Evolutionary conservation across 2,888 invertebrate species (phyloP).

Genomic region (Drosophila maculinotata): DNA sequence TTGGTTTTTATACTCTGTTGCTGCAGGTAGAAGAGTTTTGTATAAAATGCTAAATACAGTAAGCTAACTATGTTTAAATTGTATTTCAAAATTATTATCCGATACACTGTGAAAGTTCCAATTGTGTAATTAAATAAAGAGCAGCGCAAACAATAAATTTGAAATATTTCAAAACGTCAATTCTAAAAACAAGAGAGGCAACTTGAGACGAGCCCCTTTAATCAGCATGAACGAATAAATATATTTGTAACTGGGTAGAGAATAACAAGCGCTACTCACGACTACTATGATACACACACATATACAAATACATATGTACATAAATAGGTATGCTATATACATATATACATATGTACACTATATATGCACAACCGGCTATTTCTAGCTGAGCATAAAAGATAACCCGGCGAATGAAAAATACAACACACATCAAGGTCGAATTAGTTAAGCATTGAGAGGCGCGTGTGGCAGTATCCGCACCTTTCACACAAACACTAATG

Average conservation of each 20-base stretch:
- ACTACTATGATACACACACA: neutral
- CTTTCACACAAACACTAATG: slow-evolving; percentile 21
- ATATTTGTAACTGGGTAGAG: neutral
- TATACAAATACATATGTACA: neutral
- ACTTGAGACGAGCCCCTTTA: slow-evolving; percentile 59
- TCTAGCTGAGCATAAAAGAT: slow-evolving; percentile 52
- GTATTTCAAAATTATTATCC: no score
- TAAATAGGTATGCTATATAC: neutral
- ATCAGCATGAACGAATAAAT: slow-evolving; percentile 8
- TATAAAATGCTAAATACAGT: no score
- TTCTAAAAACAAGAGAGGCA: slow-evolving; percentile 15
- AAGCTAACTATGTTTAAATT: no score
- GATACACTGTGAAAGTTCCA: no score
- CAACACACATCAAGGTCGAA: slow-evolving; percentile 70
- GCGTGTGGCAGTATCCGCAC: slow-evolving; percentile 53
- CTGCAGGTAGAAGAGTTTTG: no score
- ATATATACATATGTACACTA: slow-evolving; percentile 2
- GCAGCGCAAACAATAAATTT: neutral
- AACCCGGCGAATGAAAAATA: slow-evolving; percentile 46
- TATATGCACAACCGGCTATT: slow-evolving; percentile 48
- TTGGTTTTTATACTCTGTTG: slow-evolving; percentile 1
- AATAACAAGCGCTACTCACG: neutral
- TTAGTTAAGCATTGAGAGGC: slow-evolving; percentile 57
- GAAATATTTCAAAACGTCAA: slow-evolving; percentile 3
- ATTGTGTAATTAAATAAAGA: no score